Evolutionary conservation across 2,888 invertebrate species (phyloP).

Genomic region (Tenthredo distinguenda): DNA sequence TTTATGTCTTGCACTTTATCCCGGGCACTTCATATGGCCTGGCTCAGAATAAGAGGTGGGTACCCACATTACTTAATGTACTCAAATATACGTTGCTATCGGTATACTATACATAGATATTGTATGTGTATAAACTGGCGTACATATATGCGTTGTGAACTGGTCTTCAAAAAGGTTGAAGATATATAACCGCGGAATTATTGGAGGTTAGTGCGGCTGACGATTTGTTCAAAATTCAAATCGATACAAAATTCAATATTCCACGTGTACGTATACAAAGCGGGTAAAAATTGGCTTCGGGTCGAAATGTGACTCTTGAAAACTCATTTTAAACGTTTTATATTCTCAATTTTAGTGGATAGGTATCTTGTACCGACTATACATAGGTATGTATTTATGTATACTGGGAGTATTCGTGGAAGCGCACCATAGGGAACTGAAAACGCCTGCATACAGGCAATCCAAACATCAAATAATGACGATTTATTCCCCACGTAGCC

Average conservation of each 20-base stretch:
- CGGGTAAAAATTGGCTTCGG: neutral
- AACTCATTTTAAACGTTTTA: neutral
- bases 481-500: too few relatives aligned
- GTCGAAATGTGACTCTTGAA: neutral
- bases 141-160: neutral
- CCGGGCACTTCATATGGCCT: neutral
- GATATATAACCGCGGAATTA: neutral
- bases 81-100: neutral
- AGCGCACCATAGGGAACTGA: too few relatives aligned
- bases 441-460: too few relatives aligned
- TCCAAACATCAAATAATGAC: too few relatives aligned
- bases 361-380: neutral
- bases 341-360: neutral
- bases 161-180: neutral
- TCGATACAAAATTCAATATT: conserved; percentile 1
- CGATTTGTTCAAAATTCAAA: conserved; percentile 19
- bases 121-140: neutral
- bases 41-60: neutral
- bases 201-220: neutral
- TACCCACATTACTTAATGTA: neutral
- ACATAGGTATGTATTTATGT: neutral
- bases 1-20: conserved; percentile 8
- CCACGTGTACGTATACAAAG: neutral
- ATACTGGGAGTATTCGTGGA: too few relatives aligned
- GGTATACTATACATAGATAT: neutral